phyloP scores from a whole-genome alignment of 2,113 vertebrate genomes.

The Gobio gobio region DNA sequence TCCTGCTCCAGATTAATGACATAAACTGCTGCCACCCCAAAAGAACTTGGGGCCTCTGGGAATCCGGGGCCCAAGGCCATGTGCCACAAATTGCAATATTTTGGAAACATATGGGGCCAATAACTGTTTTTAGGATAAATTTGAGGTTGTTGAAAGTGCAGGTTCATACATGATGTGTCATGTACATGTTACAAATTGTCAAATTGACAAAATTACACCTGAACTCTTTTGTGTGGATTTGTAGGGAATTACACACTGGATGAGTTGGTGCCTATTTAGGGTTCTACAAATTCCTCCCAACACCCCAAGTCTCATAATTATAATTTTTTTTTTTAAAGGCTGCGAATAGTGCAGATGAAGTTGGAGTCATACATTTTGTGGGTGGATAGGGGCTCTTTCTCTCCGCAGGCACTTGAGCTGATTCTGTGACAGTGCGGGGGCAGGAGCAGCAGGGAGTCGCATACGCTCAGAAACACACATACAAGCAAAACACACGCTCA shows the following conservation, averaged over 20 bases:
- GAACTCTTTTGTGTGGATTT: neutral
- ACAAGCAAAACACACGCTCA: neutral
- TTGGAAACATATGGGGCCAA: neutral
- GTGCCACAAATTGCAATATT: neutral
- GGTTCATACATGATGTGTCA: neutral
- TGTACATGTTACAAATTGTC: neutral
- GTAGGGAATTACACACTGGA: neutral
- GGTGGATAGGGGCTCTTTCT: conserved; percentile 41
- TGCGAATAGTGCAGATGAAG: conserved; percentile 15
- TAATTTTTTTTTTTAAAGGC: neutral
- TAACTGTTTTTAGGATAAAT: neutral
- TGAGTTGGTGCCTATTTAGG: neutral
- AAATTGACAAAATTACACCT: neutral
- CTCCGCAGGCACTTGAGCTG: conserved; percentile 41
- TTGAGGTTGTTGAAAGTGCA: neutral
- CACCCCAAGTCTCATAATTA: conserved; percentile 30
- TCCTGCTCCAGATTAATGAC: too few species aligned
- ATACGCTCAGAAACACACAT: neutral
- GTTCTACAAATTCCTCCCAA: neutral
- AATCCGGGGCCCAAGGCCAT: neutral
- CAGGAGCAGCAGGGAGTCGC: conserved; percentile 34
- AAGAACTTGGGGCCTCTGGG: neutral
- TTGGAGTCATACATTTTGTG: conserved; percentile 27
- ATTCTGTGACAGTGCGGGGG: conserved; percentile 44
- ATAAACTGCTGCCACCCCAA: too few species aligned